phyloP scores from a whole-genome alignment of 37 sponge, comb jelly and placozoan species.

The Corticium candelabrum region DNA sequence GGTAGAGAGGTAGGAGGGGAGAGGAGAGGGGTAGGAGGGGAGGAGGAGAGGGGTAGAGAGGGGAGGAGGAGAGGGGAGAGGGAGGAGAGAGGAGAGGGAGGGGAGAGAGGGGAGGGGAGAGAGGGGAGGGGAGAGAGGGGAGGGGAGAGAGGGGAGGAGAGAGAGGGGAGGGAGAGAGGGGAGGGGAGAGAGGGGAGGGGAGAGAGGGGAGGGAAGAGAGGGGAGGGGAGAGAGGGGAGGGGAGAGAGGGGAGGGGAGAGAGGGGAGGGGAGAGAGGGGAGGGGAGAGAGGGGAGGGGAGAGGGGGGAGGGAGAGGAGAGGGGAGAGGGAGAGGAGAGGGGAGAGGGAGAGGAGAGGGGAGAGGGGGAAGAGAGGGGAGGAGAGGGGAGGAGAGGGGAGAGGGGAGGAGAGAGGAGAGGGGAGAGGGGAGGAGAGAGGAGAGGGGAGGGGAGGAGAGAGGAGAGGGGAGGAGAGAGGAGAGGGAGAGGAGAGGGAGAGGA shows the following conservation, averaged over 20 bases:
- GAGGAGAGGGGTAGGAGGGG: no score
- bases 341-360: not conserved
- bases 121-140: no score
- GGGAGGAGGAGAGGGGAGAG: no score
- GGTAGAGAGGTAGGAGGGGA: no score
- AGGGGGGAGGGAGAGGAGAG: constrained; percentile 7
- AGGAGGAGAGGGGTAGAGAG: no score
- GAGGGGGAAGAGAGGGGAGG: not conserved
- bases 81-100: no score
- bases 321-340: not conserved
- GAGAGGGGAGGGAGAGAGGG: not conserved
- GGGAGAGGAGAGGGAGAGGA: not conserved
- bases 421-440: not conserved
- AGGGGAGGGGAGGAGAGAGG: constrained; percentile 8
- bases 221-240: not conserved
- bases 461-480: not conserved
- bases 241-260: not conserved
- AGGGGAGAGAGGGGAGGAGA: no score
- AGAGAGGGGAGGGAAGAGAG: constrained; percentile 2
- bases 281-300: not conserved
- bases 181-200: not conserved
- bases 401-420: not conserved
- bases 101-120: no score
- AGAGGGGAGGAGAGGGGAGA: not conserved
- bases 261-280: not conserved